Base-by-base conservation (phyloP, 2,888 invertebrate species). In the Lydus trimaculatus region DNA sequence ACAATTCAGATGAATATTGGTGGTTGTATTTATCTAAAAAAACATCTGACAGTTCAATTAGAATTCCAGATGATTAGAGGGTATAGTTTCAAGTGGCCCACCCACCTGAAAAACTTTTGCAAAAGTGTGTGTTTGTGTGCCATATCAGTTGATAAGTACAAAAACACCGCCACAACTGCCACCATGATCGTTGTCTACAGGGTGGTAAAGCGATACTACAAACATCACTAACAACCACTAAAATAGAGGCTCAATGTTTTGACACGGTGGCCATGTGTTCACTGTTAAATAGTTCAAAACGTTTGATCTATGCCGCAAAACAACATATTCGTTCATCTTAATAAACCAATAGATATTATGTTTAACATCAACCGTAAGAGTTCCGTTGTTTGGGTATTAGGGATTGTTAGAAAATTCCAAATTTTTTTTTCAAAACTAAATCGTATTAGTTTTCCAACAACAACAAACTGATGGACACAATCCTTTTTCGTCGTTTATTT, bases 261-360 rank as follows among this genome's bases (percentile, higher is more conserved):
- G 81, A 81, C 81, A 80, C 75, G 73, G 75, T 74, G 73, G 81
- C 81, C 81, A 81, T 80, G 79, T 81, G 81, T 80, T 80, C 77
- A 76, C 72, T 78, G 79, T 81, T 72, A 71, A 71, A 67, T 67
- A 67, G 62, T 15, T 63, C 60, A 60, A 31, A 20, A 13, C 71
- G 60, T 71, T 71, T 71, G 71, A 71, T 64, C 48, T 71, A 43
- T 60, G 60, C 69, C 69, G 69, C n/a, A 69, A 69, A 69, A 56
- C 56, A 56, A 56, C 56, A 56, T 56, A 56, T 56, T 56, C 56
- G 56, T 56, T 56, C 56, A 25, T 56, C 56, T 56, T 56, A 56
- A 56, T 56, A 56, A 20, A 56, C 56, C 56, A 56, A 56, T 48
- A 48, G 48, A 48, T 56, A 56, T 56, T 52, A 11, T 52, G 48